Conservation (phyloP, 2,797 vertebrate genomes). For the Coranthus polyacanthus region DNA sequence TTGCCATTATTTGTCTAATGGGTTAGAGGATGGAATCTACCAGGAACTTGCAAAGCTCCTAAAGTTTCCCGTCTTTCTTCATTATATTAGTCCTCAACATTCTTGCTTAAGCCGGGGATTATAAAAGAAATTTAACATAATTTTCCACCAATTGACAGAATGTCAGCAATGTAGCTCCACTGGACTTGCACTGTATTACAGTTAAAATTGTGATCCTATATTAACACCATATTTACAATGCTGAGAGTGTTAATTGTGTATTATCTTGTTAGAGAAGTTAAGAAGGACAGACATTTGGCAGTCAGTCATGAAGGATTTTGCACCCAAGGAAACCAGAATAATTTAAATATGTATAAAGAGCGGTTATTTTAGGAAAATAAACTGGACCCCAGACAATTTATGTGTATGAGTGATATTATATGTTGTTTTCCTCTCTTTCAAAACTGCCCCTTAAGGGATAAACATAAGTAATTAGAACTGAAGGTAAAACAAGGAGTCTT, state of each 20-base stretch:
- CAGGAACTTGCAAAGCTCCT: constrained; percentile 57
- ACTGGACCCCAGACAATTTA: background rate
- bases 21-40: constrained; percentile 47
- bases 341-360: constrained; percentile 22
- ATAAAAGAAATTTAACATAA: constrained; percentile 48
- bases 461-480: constrained; percentile 56
- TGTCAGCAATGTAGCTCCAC: constrained; percentile 30
- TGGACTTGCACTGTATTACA: constrained; percentile 37
- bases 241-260: constrained; percentile 23
- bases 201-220: constrained; percentile 41
- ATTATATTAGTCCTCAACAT: constrained; percentile 56
- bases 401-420: background rate
- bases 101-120: constrained; percentile 63
- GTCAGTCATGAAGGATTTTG: background rate
- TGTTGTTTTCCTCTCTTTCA: constrained; percentile 25
- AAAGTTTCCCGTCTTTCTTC: constrained; percentile 57
- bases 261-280: constrained; percentile 29
- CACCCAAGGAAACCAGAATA: constrained; percentile 5
- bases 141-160: constrained; percentile 50
- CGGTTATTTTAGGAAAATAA: constrained; percentile 7
- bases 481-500: constrained; percentile 75
- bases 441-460: constrained; percentile 29
- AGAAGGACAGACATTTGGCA: constrained; percentile 4
- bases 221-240: constrained; percentile 25
- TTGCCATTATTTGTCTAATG: constrained; percentile 56